These are phyloP conservation scores for Catocala fraxini DNA, from an alignment of 2,888 invertebrate genomes.

Conservation along the genomic window DNA sequence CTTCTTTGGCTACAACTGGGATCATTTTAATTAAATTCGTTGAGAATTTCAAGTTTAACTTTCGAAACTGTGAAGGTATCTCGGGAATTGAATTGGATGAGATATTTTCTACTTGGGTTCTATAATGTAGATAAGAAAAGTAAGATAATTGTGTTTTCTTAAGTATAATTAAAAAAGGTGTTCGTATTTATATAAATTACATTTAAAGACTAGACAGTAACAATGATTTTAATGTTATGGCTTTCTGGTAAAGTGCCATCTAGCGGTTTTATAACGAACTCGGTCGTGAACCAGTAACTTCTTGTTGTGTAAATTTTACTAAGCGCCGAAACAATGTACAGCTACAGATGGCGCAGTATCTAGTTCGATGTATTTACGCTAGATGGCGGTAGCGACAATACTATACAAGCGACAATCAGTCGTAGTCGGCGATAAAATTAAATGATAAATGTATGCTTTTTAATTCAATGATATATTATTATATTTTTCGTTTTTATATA, in stretches of 20 bases:
- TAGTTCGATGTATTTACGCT: not conserved
- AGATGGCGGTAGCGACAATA: conserved; percentile 8
- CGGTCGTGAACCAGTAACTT: not conserved
- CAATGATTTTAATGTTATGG: not conserved
- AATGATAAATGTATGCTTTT: too few species aligned
- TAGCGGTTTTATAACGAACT: not conserved
- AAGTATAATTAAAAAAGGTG: too few species aligned
- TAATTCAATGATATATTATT: too few species aligned
- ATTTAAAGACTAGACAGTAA: too few species aligned
- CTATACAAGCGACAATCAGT: too few species aligned
- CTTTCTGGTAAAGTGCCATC: conserved; percentile 4
- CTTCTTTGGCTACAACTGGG: conserved; percentile 53
- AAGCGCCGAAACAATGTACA: not conserved
- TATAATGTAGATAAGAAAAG: conserved; percentile 1
- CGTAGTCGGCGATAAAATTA: too few species aligned
- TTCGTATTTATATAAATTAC: too few species aligned
- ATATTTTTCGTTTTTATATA: too few species aligned
- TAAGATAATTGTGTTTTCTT: not conserved
- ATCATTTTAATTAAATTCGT: conserved; percentile 76
- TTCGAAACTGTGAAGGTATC: conserved; percentile 46
- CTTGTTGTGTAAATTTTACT: not conserved
- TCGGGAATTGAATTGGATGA: conserved; percentile 42
- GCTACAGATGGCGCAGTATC: conserved; percentile 6
- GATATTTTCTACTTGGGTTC: conserved; percentile 12
- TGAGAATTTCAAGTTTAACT: conserved; percentile 59